Evolutionary conservation across 2,888 invertebrate species (phyloP), one percentile per base, ranked within the genome.

Genomic region (Cosmopolites sordidus): DNA sequence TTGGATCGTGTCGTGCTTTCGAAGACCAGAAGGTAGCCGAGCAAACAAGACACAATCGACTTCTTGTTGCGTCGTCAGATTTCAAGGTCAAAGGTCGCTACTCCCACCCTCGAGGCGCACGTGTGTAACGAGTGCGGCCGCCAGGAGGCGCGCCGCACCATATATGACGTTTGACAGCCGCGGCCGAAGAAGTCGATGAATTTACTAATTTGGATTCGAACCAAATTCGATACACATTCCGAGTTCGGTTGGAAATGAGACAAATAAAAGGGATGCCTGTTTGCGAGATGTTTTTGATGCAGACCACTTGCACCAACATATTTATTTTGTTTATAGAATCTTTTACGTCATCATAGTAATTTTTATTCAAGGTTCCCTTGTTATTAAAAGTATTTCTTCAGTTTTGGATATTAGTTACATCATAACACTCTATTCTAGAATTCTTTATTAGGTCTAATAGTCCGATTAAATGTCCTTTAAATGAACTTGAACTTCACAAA

Each of bases 141-240:
- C 22, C 22, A 22, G 22, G 22, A 17, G 30, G 9, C 40, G 48
- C 27, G 30, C 12, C 42, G 65, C 64, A 67, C 72, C 72, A 69
- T 72, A 72, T 72, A 71, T 71, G 72, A 71, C 69, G 67, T 70
- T 71, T 71, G 69, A 71, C 70, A 71, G 22, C 22, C 3, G 22
- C 22, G 22, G 22, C 8, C 67, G 69, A 63, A 67, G 58, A 38
- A 48, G 42, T 70, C 69, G 43, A 14, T 38, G 43, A 43, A 43
- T 71, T 69, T 72, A 72, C 72, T 70, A 72, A 72, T 73, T 72
- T 73, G 73, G 73, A 68, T 69, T 73, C 72, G 65, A 71, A 63
- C 71, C 72, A 71, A 73, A 71, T 72, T 71, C 68, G 73, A 69
- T 71, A 70, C 69, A 70, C 69, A 72, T 72, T 69, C 71, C 69